Evolutionary conservation across 2,797 vertebrate genomes (phyloP).

Genomic region (Clarias laeviceps): DNA sequence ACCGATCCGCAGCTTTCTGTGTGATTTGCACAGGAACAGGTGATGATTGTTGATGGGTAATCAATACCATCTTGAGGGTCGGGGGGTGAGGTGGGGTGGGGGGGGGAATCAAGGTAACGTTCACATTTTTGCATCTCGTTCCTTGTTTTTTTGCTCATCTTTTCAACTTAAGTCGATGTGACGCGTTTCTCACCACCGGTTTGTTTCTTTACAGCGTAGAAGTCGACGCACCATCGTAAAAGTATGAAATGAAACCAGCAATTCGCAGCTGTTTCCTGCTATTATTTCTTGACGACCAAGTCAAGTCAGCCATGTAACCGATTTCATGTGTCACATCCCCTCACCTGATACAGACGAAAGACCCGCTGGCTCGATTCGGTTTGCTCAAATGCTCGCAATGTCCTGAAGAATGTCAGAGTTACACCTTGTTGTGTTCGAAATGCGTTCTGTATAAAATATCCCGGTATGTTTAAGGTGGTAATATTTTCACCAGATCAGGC

Average conservation of each 20-base stretch:
- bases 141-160: neutral
- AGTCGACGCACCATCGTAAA: conserved; percentile 49
- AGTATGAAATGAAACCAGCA: conserved; percentile 59
- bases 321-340: conserved; percentile 59
- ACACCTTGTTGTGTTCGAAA: neutral
- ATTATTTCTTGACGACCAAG: conserved; percentile 58
- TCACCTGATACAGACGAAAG: conserved; percentile 43
- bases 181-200: conserved; percentile 8
- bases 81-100: neutral
- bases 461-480: neutral
- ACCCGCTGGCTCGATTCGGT: neutral
- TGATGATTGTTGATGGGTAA: conserved; percentile 42
- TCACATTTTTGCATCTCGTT: neutral
- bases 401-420: neutral
- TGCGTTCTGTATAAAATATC: neutral
- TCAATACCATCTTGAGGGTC: conserved; percentile 18
- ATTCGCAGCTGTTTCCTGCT: conserved; percentile 60
- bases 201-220: conserved; percentile 46
- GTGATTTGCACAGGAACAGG: conserved; percentile 40
- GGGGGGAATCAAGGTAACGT: neutral
- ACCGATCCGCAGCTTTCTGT: conserved; percentile 30
- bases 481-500: neutral
- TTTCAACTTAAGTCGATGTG: conserved; percentile 33
- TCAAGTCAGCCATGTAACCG: conserved; percentile 63
- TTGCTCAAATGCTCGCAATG: conserved; percentile 4